Conservation (phyloP, 2,113 vertebrate species). For the Vombatus ursinus region DNA sequence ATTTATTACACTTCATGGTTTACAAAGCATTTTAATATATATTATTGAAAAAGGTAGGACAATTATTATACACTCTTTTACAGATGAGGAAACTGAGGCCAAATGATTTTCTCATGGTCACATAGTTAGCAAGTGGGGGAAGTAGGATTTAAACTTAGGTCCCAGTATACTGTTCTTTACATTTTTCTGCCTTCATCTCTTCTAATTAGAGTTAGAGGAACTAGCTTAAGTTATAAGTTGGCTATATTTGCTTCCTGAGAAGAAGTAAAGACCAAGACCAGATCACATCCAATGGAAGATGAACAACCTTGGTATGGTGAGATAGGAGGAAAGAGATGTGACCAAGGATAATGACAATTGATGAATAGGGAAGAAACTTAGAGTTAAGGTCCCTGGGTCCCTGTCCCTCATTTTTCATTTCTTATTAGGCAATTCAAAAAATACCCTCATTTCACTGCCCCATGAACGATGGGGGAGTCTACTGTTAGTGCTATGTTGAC, state of each 20-base stretch:
- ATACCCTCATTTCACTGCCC: not conserved
- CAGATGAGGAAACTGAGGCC: not conserved
- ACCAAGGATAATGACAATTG: not conserved
- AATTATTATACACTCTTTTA: not conserved
- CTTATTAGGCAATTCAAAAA: not conserved
- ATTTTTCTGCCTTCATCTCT: not conserved
- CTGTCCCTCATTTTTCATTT: not conserved
- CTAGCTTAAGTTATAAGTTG: too few species aligned
- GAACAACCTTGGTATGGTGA: not conserved
- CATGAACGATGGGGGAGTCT: not conserved
- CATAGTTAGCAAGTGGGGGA: not conserved
- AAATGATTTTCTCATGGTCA: not conserved
- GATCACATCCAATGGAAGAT: not conserved
- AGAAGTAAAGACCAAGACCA: not conserved
- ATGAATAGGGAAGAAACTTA: not conserved
- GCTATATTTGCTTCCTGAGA: not conserved
- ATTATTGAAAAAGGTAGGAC: not conserved
- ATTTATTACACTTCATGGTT: not conserved
- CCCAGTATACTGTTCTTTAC: not conserved
- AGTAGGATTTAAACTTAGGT: not conserved
- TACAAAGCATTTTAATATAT: not conserved
- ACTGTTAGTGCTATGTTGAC: not conserved
- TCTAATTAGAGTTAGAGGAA: not conserved
- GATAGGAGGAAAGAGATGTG: not conserved
- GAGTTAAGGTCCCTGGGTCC: not conserved